Evolutionary conservation across 37 sponge, comb jelly and placozoan species (phyloP), one percentile per base, ranked within the genome.

Genomic region (Crambe crambe): DNA sequence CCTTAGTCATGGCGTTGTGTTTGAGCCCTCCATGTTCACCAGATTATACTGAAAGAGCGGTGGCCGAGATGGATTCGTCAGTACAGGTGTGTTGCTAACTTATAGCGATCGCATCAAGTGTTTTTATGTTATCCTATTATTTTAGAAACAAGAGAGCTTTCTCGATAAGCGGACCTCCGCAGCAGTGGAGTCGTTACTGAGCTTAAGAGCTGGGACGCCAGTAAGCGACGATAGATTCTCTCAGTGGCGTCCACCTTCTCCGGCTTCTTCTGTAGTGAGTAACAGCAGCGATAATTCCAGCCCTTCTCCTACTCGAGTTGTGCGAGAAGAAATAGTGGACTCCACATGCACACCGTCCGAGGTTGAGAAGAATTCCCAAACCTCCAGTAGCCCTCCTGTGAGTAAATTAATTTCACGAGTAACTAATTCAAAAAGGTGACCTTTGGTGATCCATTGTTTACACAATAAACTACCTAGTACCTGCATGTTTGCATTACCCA

Each of bases 131-230:
- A 2, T 32, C 34, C 66, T 25, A 18, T 58, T 23, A 26, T 26
- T 65, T 2, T 9, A 65, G 43, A 40, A 84, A 68, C 51, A 47
- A 34, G 42, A 68, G 4, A 42, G 76, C 3, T 21, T 8, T 1
- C 57, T 91, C 66, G 92, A 91, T 64, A 74, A 37, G 37, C 76
- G 87, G 36, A 90, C 91, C 1, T 61, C 80, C 22, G 58, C 88
- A 32, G 92, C 92, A 2, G 92, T 91, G 62, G 92, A 91, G 58
- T 82, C 92, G 21, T 65, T 91, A 30, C 76, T 91, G 25, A 83
- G 80, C 34, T 69, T 91, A 3, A 37, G 84, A 6, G 43, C 51
- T 2, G 44, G 56, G 6, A 27, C 66, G 40, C 41, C 79, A 9
- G 9, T 76, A n/a, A 32, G 38, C 27, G 42, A 44, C 26, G 41